phyloP scores from a whole-genome alignment of 2,888 invertebrate genomes.

The Gymnosoma rotundatum region DNA sequence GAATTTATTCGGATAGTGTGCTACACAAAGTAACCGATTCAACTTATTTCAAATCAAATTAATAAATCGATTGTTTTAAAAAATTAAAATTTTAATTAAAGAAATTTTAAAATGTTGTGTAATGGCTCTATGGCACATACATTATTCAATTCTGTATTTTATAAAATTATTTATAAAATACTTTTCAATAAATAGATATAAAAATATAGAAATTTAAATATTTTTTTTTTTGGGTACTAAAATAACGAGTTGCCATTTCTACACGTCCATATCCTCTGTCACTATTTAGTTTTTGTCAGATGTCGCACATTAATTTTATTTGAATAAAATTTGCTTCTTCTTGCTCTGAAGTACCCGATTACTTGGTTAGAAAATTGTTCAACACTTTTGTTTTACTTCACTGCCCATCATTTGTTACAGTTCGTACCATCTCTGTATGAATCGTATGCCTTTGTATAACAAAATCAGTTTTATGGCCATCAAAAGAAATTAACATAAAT shows the following conservation, averaged over 20 bases:
- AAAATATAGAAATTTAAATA: too few relatives aligned
- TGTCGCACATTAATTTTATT: too few relatives aligned
- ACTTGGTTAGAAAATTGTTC: neutral
- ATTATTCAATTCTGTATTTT: too few relatives aligned
- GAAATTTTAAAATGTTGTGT: neutral
- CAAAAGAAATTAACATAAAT: constrained; percentile 65
- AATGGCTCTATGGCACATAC: too few relatives aligned
- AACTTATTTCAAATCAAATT: neutral
- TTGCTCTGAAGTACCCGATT: neutral
- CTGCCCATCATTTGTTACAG: neutral
- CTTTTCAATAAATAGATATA: too few relatives aligned
- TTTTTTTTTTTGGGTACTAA: too few relatives aligned
- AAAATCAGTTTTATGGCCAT: constrained; percentile 58
- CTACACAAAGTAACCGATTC: neutral
- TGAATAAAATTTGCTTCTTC: neutral
- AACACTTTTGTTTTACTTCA: neutral
- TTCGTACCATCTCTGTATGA: neutral
- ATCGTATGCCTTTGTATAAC: constrained; percentile 16
- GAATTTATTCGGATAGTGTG: constrained; percentile 6
- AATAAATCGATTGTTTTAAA: too few relatives aligned
- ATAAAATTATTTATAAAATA: too few relatives aligned
- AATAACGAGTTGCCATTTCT: too few relatives aligned
- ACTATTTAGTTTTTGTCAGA: too few relatives aligned
- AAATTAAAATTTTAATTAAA: too few relatives aligned
- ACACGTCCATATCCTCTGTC: too few relatives aligned